Evolutionary conservation across 2,888 invertebrate genomes (phyloP), one percentile per base, ranked within the genome.

Genomic region (Mythimna vitellina): DNA sequence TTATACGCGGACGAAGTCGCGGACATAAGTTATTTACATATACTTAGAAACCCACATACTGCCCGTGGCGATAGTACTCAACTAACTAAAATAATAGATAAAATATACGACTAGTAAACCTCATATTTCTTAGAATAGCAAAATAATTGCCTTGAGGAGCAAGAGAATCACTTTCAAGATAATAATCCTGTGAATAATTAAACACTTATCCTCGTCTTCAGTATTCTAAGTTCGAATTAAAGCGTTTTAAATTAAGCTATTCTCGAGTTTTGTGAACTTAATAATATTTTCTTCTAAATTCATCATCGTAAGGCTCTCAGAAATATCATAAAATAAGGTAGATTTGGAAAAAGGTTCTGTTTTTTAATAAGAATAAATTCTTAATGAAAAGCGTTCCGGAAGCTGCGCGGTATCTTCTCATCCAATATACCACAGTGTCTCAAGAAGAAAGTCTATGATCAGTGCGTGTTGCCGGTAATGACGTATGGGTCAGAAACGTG

Each of bases 191-290:
- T 71, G 22, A 69, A 71, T 69, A 73, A 72, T 76, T 65, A 7
- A 84, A 69, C 62, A 73, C 65, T 81, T 71, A 67, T 78, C 78
- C 25, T 61, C 49, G 60, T 65, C 32, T 63, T 58, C 53, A 54
- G 56, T 51, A 70, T 66, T 69, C 62, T 62, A 65, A 78, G 62
- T 54, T 54, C 46, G 56, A 56, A 53, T 51, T 70, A 57, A 78
- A 70, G 29, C 73, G 60, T 65, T 82, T 70, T 56, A 70, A 78
- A 64, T 54, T 32, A 62, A 76, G 65, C 60, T 63, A 58, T 74
- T 70, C n/a, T 56, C 49, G 57, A 81, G 57, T 53, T 70, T 76
- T 54, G 57, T 25, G 58, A 73, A 70, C 53, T 75, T 78, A 65
- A 58, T 53, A 61, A 75, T 68, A 74, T 74, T 76, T 73, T 68